Evolutionary conservation across 2,113 vertebrate genomes (phyloP).

Genomic region (Hydrolagus affinis): DNA sequence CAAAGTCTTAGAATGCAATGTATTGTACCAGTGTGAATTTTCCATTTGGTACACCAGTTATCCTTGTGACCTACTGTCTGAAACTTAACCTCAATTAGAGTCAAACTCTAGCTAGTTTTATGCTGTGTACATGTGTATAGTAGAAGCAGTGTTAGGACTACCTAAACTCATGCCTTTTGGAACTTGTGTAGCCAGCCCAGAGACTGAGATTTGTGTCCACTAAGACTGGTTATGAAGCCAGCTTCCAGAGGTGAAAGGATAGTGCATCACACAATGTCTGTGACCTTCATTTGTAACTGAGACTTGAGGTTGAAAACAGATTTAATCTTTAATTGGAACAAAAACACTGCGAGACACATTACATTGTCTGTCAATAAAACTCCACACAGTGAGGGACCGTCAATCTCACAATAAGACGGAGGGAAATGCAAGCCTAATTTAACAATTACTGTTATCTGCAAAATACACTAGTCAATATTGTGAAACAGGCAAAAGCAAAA

Average conservation of each 20-base stretch:
- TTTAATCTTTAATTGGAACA: neutral
- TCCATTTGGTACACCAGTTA: neutral
- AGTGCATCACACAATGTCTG: neutral
- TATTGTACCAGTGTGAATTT: neutral
- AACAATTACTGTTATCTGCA: neutral
- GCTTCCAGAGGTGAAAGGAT: neutral
- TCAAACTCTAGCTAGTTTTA: neutral
- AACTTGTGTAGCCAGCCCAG: neutral
- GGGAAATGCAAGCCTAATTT: too few relatives aligned
- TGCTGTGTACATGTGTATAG: neutral
- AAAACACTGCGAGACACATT: neutral
- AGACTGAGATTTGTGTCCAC: neutral
- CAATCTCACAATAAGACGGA: neutral
- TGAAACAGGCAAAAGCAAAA: neutral
- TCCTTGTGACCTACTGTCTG: neutral
- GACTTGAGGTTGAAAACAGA: neutral
- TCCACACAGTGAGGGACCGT: too few relatives aligned
- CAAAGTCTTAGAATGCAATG: neutral
- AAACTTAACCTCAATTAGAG: neutral
- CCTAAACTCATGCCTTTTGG: neutral
- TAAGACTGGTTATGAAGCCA: neutral
- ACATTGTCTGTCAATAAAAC: neutral
- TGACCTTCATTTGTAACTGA: neutral
- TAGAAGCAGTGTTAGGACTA: too few relatives aligned
- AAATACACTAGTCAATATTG: neutral